Conservation (phyloP, 64 coral and sea anemone species). For the Stichodactyla helianthus region DNA sequence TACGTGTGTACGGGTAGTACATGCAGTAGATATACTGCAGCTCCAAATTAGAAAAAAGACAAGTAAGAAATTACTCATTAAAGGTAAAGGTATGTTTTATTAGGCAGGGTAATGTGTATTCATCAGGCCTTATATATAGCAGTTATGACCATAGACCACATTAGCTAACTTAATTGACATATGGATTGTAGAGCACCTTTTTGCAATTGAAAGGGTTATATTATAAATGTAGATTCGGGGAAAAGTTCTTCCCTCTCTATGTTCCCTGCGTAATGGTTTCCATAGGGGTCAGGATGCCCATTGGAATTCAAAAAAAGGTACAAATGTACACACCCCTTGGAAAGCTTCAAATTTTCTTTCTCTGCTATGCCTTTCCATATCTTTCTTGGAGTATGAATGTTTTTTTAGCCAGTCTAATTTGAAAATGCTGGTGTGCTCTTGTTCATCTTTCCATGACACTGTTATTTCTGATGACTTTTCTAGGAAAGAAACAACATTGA, state of each 20-base stretch:
- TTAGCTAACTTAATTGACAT: not conserved
- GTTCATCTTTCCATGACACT: conserved; percentile 18
- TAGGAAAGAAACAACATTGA: not conserved
- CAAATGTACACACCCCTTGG: not conserved
- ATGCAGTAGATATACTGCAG: no score
- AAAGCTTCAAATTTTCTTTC: conserved; percentile 5
- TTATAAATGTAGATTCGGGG: no score
- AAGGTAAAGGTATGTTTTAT: no score
- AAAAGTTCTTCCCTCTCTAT: no score
- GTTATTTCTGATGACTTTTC: not conserved
- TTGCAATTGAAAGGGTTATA: not conserved
- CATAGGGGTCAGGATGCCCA: not conserved
- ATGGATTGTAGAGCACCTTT: not conserved
- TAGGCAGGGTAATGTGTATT: no score
- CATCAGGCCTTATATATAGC: no score
- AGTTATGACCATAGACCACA: no score
- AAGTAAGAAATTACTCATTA: no score
- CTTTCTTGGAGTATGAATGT: conserved; percentile 25
- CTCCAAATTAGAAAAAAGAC: no score
- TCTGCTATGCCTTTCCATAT: not conserved
- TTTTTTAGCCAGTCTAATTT: conserved; percentile 38
- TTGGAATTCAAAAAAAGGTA: not conserved
- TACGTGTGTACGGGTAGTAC: no score
- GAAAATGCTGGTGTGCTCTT: conserved; percentile 17
- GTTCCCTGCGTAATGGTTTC: not conserved